These are phyloP conservation scores for Empidonax traillii DNA, from an alignment of 2,113 vertebrate species.

Conservation along the genomic window DNA sequence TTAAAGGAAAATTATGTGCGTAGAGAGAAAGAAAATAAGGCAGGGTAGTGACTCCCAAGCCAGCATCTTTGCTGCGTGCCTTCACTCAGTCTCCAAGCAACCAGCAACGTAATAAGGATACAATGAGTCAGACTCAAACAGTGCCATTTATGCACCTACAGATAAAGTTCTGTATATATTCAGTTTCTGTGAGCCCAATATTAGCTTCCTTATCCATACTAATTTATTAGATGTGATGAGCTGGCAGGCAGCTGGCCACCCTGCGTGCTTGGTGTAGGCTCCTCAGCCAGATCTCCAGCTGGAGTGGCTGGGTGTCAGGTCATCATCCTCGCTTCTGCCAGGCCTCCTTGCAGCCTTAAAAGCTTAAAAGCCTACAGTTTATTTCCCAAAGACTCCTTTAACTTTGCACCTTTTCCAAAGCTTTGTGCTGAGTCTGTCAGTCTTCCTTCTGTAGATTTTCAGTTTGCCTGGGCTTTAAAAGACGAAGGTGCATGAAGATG, in stretches of 20 bases:
- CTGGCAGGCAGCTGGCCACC: not conserved
- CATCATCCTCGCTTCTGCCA: not conserved
- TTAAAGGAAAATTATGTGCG: slow-evolving; percentile 43
- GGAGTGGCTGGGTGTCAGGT: not conserved
- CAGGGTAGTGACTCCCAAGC: not conserved
- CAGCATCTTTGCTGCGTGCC: not conserved
- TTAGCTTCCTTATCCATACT: not conserved
- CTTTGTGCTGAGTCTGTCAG: not conserved
- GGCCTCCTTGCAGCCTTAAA: not conserved
- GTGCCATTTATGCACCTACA: not conserved
- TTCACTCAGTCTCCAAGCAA: slow-evolving; percentile 36
- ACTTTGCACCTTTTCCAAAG: not conserved
- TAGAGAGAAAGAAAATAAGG: slow-evolving; percentile 50
- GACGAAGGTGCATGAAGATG: fast-evolving
- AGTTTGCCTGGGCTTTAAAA: not conserved
- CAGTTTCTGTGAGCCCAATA: not conserved
- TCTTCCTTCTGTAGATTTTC: not conserved
- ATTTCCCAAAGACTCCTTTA: not conserved
- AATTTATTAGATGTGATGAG: not conserved
- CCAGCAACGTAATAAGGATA: not conserved
- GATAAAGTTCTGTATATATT: not conserved
- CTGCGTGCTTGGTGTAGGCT: fast-evolving
- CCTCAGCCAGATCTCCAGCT: not conserved
- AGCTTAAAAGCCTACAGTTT: not conserved
- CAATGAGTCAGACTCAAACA: slow-evolving; percentile 33